Evolutionary conservation across 2,113 vertebrate genomes (phyloP).

Genomic region (Nibea coibor): DNA sequence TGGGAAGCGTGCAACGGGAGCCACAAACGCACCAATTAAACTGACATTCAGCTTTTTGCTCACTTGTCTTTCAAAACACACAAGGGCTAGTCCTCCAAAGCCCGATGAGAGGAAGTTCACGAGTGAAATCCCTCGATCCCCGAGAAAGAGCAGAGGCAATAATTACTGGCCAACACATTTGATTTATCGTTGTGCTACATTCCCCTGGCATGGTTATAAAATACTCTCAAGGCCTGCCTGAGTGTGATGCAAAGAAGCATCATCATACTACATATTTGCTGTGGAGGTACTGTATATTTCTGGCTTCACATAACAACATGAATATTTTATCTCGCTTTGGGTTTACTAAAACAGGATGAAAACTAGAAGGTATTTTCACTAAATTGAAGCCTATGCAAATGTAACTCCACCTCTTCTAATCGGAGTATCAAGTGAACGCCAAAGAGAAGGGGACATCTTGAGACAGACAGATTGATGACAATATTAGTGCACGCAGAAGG

Average conservation of each 20-base stretch:
- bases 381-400: conserved; percentile 12
- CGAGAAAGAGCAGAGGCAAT: conserved; percentile 63
- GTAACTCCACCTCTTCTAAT: background rate
- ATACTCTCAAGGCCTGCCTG: conserved; percentile 43
- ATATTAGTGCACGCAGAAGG: conserved; percentile 38
- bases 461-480: conserved; percentile 53
- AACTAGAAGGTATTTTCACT: background rate
- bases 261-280: conserved; percentile 23
- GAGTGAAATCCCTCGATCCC: conserved; percentile 68
- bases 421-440: conserved; percentile 2
- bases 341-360: conserved; percentile 20
- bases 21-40: conserved; percentile 77
- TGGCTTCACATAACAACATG: conserved; percentile 23
- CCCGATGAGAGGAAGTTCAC: conserved; percentile 57
- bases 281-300: conserved; percentile 12
- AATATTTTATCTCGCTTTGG: conserved; percentile 29
- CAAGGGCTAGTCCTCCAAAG: conserved; percentile 34
- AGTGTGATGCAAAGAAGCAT: conserved; percentile 48
- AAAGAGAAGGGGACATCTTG: background rate
- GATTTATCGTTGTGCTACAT: conserved; percentile 57
- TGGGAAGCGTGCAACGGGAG: conserved; percentile 39
- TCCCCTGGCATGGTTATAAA: conserved; percentile 62
- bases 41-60: conserved; percentile 70
- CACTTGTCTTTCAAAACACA: conserved; percentile 74
- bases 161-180: conserved; percentile 71